These are phyloP conservation scores for Tupaia chinensis DNA, from an alignment of 2,113 vertebrate genomes.

Conservation along the genomic window DNA sequence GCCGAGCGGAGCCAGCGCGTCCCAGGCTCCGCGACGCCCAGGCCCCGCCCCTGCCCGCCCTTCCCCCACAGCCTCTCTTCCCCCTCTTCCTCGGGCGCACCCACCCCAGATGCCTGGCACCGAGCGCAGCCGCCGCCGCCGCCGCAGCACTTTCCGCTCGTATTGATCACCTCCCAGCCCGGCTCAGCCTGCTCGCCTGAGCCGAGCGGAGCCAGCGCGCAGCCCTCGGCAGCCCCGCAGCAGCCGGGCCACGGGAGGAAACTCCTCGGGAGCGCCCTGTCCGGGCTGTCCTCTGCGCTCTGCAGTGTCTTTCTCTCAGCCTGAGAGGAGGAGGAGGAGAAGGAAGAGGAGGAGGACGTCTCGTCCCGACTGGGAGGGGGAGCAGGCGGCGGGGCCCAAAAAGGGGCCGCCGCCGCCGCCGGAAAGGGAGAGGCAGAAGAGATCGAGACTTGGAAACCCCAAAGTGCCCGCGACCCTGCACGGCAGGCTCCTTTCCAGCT, in stretches of 20 bases:
- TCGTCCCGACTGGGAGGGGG: slow-evolving; percentile 80
- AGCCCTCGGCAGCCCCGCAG: slow-evolving; percentile 72
- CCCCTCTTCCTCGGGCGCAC: slow-evolving; percentile 48
- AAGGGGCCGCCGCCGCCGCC: slow-evolving; percentile 78
- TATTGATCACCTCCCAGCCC: slow-evolving; percentile 79
- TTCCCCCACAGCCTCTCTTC: slow-evolving; percentile 75
- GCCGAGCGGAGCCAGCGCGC: slow-evolving; percentile 66
- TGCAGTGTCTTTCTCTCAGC: slow-evolving; percentile 78
- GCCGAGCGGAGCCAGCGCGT: slow-evolving; percentile 64
- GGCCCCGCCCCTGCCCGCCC: slow-evolving; percentile 78
- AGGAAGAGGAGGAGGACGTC: slow-evolving; percentile 77
- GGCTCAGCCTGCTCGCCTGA: slow-evolving; percentile 66
- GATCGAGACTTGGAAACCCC: slow-evolving; percentile 85
- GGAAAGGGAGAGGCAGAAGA: slow-evolving; percentile 83
- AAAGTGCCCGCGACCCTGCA: slow-evolving; percentile 87
- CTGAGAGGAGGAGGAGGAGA: slow-evolving; percentile 77
- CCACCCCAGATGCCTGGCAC: slow-evolving; percentile 80
- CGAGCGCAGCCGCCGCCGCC: slow-evolving; percentile 63
- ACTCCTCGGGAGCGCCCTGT: slow-evolving; percentile 82
- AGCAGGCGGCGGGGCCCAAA: slow-evolving; percentile 81
- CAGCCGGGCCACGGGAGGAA: slow-evolving; percentile 74
- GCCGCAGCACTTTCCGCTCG: slow-evolving; percentile 78
- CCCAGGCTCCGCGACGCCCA: too few relatives aligned
- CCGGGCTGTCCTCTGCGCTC: slow-evolving; percentile 84
- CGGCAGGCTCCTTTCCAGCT: slow-evolving; percentile 89